Conservation (phyloP, 2,888 invertebrate genomes). For the Shargacucullia verbasci region DNA sequence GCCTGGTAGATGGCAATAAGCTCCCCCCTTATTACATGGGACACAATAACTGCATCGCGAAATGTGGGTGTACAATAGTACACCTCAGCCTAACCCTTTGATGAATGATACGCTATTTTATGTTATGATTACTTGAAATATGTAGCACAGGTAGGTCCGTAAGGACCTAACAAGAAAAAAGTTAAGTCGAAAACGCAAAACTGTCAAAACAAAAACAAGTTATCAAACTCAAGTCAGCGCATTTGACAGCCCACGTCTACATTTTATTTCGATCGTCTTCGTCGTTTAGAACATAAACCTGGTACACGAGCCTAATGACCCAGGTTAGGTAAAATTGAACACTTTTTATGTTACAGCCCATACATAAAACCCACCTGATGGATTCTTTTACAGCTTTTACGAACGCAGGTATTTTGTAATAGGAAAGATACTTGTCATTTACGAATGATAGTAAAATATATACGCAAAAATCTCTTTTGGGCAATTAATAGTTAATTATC, state of each 20-base stretch:
- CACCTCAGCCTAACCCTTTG: too few species aligned
- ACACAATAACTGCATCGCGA: too few species aligned
- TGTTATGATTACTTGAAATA: too few species aligned
- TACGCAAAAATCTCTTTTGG: too few species aligned
- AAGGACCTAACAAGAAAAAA: too few species aligned
- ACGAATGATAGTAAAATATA: constrained; percentile 4
- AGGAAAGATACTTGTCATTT: constrained; percentile 33
- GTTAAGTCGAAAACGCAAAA: too few species aligned
- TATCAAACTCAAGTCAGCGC: constrained; percentile 23
- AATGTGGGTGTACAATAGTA: too few species aligned
- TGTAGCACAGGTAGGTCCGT: too few species aligned
- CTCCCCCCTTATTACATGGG: too few species aligned
- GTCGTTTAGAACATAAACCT: constrained; percentile 40
- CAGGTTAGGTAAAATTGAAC: constrained; percentile 40
- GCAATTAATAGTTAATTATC: too few species aligned
- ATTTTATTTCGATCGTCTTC: constrained; percentile 45
- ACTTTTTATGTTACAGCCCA: constrained; percentile 41
- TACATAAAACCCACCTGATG: constrained; percentile 51
- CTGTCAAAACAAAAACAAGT: constrained; percentile 16
- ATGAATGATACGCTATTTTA: too few species aligned
- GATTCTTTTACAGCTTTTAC: constrained; percentile 39
- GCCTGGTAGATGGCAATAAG: too few species aligned
- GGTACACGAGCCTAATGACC: constrained; percentile 38
- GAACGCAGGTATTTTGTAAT: constrained; percentile 37
- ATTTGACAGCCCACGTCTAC: constrained; percentile 28